phyloP scores from a whole-genome alignment of 2,888 invertebrate species.

The Ptilodon capucinus region DNA sequence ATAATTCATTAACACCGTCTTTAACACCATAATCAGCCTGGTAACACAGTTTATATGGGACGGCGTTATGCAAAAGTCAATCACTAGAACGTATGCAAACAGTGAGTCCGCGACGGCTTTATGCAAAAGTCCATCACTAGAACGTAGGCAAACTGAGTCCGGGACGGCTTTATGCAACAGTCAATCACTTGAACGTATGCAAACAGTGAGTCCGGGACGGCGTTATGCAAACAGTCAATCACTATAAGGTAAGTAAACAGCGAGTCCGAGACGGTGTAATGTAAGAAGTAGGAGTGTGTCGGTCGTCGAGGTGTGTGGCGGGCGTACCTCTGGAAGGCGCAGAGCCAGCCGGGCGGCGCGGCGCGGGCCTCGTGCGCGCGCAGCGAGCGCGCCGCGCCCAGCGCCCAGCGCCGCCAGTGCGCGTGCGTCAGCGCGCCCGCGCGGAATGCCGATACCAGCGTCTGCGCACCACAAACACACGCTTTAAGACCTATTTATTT shows the following conservation, averaged over 20 bases:
- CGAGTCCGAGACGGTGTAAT: background rate
- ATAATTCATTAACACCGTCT: too few species aligned
- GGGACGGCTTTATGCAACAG: background rate
- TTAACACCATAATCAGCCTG: too few species aligned
- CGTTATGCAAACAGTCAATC: background rate
- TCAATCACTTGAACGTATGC: too few species aligned
- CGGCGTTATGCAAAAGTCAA: background rate
- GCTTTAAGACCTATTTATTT: background rate
- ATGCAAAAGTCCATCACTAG: background rate
- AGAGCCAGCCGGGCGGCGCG: slow-evolving; percentile 84
- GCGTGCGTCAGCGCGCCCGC: slow-evolving; percentile 69
- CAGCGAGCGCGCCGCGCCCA: slow-evolving; percentile 70
- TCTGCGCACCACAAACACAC: slow-evolving; percentile 55
- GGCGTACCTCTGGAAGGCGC: slow-evolving; percentile 85
- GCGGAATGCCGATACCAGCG: slow-evolving; percentile 79
- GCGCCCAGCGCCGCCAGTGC: slow-evolving; percentile 80
- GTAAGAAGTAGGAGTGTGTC: slow-evolving; percentile 3
- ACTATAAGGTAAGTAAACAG: too few species aligned
- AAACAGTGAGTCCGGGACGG: too few species aligned
- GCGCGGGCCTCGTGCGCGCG: slow-evolving; percentile 80
- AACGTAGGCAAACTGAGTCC: background rate
- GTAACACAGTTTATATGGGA: too few species aligned
- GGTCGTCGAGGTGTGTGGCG: slow-evolving; percentile 5
- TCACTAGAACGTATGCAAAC: background rate
- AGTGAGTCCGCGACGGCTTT: background rate